Base-by-base conservation (phyloP, 1,140 invertebrate genomes). In the Aphaenogaster rudis region DNA sequence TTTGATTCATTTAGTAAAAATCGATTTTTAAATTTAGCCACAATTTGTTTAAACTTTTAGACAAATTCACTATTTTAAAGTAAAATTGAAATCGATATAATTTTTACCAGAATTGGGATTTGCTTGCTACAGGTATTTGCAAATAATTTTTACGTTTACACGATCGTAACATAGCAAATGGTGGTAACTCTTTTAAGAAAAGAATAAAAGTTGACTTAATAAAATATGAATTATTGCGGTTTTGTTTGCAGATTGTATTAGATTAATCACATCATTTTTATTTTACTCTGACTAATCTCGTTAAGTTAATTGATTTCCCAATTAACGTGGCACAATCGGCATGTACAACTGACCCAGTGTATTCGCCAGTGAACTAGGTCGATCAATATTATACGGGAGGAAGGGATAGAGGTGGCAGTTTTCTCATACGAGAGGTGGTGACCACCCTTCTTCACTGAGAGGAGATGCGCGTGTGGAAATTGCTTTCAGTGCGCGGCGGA, bases 311-410 rank as follows among this genome's bases (percentile, higher is more conserved):
- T 48, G 15, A 28, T 66, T 57, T 48, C 1, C 9, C 13, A 61
- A 84, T 36, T 36, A 45, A 42, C 9, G 3, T 57, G 11, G 13
- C 66, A 71, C 50, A 50, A 50, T 84, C 11, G 33, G 8, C 42
- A 13, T 79, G 82, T 86, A 79, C 74, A 52, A 86, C 59, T 77
- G 82, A 86, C 79, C 76, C 11, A 71, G 78, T 84, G 61, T 86
- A 78, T 88, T 89, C 69, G 87, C 92, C 90, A 66, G 61, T 42
- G 90, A 95, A 95, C 88, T 95, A 89, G 95, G 95, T 95, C 94
- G 94, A 95, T 95, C 94, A 95, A 95, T 95, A 95, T 94, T 95
- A 94, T 93, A 92, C 88, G 91, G 66, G 45, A 11, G 42, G 28
- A 84, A 72, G 54, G 39, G n/a, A 67, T 42, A 42, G 42, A 39